Base-by-base conservation (phyloP, 64 coral and sea anemone species). In the Orbicella faveolata region DNA sequence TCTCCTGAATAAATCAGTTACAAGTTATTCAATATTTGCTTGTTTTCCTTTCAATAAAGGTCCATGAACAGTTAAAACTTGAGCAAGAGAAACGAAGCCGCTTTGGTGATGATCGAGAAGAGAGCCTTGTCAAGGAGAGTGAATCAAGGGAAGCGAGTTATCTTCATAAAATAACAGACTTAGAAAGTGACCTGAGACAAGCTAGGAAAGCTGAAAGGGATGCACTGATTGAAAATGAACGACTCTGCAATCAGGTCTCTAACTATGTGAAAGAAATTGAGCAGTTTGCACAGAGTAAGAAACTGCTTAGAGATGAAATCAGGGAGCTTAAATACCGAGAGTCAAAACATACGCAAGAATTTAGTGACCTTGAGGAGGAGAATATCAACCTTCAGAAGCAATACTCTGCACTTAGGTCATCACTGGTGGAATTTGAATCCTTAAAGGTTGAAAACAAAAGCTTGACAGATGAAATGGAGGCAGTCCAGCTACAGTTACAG, bases 401-500 rank as follows among this genome's bases (percentile, higher is more conserved):
- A 68, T 96, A 96, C 54, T 95, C 97, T 9, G 39, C 79, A 33
- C 93, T 96, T 0, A 93, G 95, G 79, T 92, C 93, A 52, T 96
- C 94, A 33, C 63, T 99, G 83, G 97, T 99, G 1, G 97, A 99
- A 80, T 99, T 92, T 90, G 97, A 99, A 75, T 94, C 97, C 14
- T 92, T 99, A 76, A 99, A 99, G 91, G 97, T 99, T 14, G 97
- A 99, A 90, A 99, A 99, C 54, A 99, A 95, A 54, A 99, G 94
- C 67, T 83, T 99, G 74, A 89, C 87, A 55, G 97, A 99, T 55
- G 97, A 99, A 76, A 88, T 99, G 25, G 97, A 99, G 70, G 91
- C 94, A 9, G 68, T 99, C 0, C 94, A 99, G 61, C 52, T 99
- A 21, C 97, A 99, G 26, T 80, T 99, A 54, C 97, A 99, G 76